Evolutionary conservation across 2,113 vertebrate species (phyloP), one percentile per base, ranked within the genome.

Genomic region (Piaya cayana): DNA sequence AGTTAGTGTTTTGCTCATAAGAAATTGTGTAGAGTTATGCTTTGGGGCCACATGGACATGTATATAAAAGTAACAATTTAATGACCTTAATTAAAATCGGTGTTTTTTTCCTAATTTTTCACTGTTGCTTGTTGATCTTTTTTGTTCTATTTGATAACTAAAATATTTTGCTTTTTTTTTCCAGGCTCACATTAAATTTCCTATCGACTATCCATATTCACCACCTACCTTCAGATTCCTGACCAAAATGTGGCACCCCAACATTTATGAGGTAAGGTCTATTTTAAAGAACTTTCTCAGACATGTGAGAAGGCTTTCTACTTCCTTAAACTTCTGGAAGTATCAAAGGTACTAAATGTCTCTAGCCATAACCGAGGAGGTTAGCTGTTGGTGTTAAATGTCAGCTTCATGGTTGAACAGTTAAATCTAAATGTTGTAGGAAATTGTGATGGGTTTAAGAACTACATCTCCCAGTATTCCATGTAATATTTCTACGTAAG

Each of bases 191-290:
- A 99, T 99, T 98, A 99, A 99, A 97, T 99, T 99, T 97, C 99
- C 99, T 84, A 98, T 99, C 9, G 99, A 99, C 96, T 99, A 99
- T 91, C 99, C 99, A 17, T 99, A 99, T 98, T 99, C 99, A 75
- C 99, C 99, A 67, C 99, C 99, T 71, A 99, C 99, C 90, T 99
- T 99, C 98, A 99, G 99, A 95, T 99, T 99, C 95, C 98, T 99
- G 97, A 99, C 99, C 95, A 99, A 99, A 98, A 99, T 99, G 99
- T 99, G 99, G 99, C 99, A 99, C 80, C 99, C 99, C 90, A 99
- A 99, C 98, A 99, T 99, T 96, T 99, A 99, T 92, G 99, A 99
- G 99, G 99, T 99, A 98, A 98, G 97, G 5, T 65, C 4, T 15
- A 69, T 76, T 50, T 43, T 5, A 43, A 79, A 49, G 6, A 12